phyloP scores from a whole-genome alignment of 2,113 vertebrate genomes.

The Meles meles region DNA sequence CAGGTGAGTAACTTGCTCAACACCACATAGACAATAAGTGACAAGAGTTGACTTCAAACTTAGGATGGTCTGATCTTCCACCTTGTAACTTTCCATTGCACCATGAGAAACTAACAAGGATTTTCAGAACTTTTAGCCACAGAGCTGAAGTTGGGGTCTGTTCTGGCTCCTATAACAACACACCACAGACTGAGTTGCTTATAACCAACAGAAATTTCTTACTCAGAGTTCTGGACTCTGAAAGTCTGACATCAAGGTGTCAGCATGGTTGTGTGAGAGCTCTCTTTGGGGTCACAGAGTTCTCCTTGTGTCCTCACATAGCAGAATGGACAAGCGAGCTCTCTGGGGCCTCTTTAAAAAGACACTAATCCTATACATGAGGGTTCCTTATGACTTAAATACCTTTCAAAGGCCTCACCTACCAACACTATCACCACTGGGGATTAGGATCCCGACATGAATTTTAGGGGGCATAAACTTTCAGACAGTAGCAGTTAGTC shows the following conservation, averaged over 20 bases:
- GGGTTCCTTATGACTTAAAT: background rate
- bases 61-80: background rate
- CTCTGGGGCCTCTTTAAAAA: background rate
- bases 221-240: background rate
- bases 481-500: background rate
- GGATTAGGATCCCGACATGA: background rate
- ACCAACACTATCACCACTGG: background rate
- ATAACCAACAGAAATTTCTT: background rate
- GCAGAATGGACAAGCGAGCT: background rate
- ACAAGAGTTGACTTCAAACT: background rate
- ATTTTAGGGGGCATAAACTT: background rate
- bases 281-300: background rate
- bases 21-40: background rate
- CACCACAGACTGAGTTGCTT: background rate
- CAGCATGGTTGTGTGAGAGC: background rate
- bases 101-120: background rate
- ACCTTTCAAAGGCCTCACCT: background rate
- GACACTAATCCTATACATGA: background rate
- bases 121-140: background rate
- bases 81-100: background rate
- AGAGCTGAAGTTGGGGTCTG: background rate
- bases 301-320: background rate
- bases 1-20: background rate
- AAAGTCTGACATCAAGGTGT: background rate
- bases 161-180: background rate